Evolutionary conservation across 2,888 invertebrate species (phyloP).

Genomic region (Pachliopta kotzebuea): DNA sequence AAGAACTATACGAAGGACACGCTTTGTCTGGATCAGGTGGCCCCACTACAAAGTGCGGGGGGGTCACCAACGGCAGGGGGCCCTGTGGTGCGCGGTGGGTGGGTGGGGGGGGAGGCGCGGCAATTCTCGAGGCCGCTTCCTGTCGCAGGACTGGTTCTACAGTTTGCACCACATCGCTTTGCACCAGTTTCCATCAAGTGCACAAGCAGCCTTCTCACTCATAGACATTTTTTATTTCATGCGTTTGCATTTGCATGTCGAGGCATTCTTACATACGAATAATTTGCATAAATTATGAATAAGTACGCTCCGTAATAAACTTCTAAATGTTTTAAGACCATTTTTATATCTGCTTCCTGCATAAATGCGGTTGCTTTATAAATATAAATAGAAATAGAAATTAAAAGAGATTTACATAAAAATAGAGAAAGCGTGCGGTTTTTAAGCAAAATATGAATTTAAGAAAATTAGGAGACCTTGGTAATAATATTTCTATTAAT

Average conservation of each 20-base stretch:
- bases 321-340: slow-evolving; percentile 29
- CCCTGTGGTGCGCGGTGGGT: slow-evolving; percentile 36
- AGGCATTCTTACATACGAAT: slow-evolving; percentile 30
- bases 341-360: slow-evolving; percentile 20
- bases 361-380: slow-evolving; percentile 15
- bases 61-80: slow-evolving; percentile 30
- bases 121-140: slow-evolving; percentile 71
- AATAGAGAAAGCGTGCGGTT: slow-evolving; percentile 26
- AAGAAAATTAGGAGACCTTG: background rate
- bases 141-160: slow-evolving; percentile 75
- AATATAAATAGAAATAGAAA: slow-evolving; percentile 28
- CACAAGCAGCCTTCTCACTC: slow-evolving; percentile 62
- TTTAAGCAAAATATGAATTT: slow-evolving; percentile 14
- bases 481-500: background rate
- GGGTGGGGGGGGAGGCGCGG: slow-evolving; percentile 39
- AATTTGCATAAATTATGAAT: slow-evolving; percentile 31
- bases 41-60: slow-evolving; percentile 45
- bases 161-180: slow-evolving; percentile 73
- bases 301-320: slow-evolving; percentile 22
- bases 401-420: slow-evolving; percentile 23
- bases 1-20: slow-evolving; percentile 65
- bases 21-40: slow-evolving; percentile 78
- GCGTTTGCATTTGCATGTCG: slow-evolving; percentile 41
- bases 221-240: slow-evolving; percentile 44
- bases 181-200: slow-evolving; percentile 71